A percentile compares a stretch with the other conserved stretches of the same genome.
These are phyloP conservation scores for Plebejus melissa DNA, from an alignment of 2,888 invertebrate species.

Conservation along the genomic window DNA sequence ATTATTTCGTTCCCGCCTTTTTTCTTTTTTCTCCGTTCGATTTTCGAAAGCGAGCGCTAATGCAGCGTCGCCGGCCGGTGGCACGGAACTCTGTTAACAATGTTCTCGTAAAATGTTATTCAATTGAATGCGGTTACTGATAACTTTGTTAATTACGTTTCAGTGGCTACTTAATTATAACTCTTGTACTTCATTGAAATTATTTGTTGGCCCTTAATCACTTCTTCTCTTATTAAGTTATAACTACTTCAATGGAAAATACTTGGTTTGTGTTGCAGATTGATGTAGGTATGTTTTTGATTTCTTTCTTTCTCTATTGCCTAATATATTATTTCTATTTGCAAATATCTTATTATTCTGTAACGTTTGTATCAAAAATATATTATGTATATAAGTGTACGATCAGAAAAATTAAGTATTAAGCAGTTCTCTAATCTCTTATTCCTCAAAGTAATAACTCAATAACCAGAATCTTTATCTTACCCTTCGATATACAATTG, in stretches of 20 bases:
- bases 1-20: slow-evolving; percentile 77
- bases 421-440: not conserved
- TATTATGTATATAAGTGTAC: no score
- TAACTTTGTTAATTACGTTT: slow-evolving; percentile 57
- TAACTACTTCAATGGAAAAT: no score
- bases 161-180: slow-evolving; percentile 3
- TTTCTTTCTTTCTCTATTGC: no score
- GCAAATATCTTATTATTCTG: no score
- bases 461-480: not conserved
- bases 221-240: no score
- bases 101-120: slow-evolving; percentile 74
- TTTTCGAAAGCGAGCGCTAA: slow-evolving; percentile 71
- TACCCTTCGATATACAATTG: not conserved
- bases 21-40: slow-evolving; percentile 64
- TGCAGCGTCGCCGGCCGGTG: slow-evolving; percentile 62
- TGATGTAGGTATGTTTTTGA: no score
- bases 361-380: no score
- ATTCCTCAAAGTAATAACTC: not conserved
- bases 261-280: no score
- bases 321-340: no score
- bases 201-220: not conserved
- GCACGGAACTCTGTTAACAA: slow-evolving; percentile 74
- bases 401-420: not conserved
- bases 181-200: not conserved
- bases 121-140: slow-evolving; percentile 65